Base-by-base conservation (phyloP, 2,888 invertebrate genomes). In the Netelia inedita region DNA sequence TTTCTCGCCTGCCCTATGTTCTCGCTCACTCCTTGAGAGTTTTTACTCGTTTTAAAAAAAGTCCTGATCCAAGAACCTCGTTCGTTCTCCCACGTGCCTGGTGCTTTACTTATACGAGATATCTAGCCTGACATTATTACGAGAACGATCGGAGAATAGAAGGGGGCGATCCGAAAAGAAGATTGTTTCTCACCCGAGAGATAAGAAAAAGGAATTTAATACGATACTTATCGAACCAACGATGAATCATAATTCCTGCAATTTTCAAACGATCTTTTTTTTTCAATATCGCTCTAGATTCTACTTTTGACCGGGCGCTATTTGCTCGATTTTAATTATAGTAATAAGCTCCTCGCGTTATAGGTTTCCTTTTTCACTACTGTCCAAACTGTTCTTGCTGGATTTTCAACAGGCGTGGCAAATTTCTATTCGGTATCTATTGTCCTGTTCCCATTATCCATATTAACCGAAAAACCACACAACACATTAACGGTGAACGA, bases 11-110 rank as follows among this genome's bases (percentile, higher is more conserved):
- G 28, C n/a, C 53, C 16, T 50, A 66, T 78, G 43, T 53, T 66
- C 41, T 43, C 28, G 11, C 23, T 55, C 35, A 6, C 19, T 28
- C 55, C 14, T 16, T 1, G 46, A 74, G 46, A 63, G 46, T 14
- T 21, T 53, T 57, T 43, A 14, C 19, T 28, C 14, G 16, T 41
- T 46, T 57, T 1, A 50, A 41, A 68, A 66, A 68, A 66, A 63
- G 43, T 63, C 41, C 61, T 14, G 23, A 61, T 61, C 72, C 72
- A 53, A 46, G 63, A 81, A 79, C 43, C 81, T 78, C 73, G 23
- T 68, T 79, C 63, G 50, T 66, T 66, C 71, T 72, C 80, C 83
- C 75, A 83, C 80, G 75, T 57, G 10, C 8, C 79, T 46, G 63
- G 28, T 63, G 65, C 46, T 19, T 35, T 55, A 53, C 46, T 76